Conservation (phyloP, 2,888 invertebrate genomes). For the Lycocerus yunnanus region DNA sequence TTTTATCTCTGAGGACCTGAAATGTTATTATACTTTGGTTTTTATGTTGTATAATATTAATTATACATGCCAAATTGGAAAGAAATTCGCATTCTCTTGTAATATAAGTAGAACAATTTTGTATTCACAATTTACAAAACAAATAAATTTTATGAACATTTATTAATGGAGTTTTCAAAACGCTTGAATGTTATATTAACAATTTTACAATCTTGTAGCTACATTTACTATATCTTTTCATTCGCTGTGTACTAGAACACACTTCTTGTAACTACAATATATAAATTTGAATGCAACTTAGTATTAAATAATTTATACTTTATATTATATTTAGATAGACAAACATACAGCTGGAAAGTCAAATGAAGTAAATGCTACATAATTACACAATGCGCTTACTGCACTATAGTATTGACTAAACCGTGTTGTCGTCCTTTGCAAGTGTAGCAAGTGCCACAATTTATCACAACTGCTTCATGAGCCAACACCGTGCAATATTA, state of each 20-base stretch:
- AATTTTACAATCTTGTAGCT: no score
- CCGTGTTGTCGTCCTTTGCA: not conserved
- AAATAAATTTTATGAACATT: no score
- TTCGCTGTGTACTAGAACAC: no score
- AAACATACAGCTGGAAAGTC: not conserved
- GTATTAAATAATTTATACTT: not conserved
- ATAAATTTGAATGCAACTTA: no score
- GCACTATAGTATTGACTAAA: not conserved
- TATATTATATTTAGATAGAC: no score
- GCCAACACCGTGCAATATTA: not conserved
- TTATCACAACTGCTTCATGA: not conserved
- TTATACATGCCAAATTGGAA: not conserved
- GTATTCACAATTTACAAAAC: no score
- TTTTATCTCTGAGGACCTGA: not conserved
- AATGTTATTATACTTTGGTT: not conserved
- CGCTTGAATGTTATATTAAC: no score
- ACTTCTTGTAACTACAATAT: not conserved
- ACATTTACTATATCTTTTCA: no score
- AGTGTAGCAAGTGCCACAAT: not conserved
- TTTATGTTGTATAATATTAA: not conserved
- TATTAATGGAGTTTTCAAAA: no score
- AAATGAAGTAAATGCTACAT: not conserved
- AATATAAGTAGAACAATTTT: not conserved
- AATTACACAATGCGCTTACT: not conserved
- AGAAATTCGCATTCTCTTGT: not conserved